phyloP scores from a whole-genome alignment of 2,888 invertebrate genomes.

The Brenthis daphne region DNA sequence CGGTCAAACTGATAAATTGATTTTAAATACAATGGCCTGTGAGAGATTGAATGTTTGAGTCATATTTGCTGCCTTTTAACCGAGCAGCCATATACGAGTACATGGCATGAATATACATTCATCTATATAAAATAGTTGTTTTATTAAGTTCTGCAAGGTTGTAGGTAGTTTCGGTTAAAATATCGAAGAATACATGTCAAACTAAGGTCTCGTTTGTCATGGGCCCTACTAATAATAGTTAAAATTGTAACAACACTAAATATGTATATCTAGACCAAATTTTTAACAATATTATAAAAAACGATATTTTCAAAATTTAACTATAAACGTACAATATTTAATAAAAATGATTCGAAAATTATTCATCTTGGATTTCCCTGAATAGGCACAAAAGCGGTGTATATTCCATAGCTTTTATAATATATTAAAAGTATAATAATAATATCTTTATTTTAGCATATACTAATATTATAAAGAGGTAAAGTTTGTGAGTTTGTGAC shows the following conservation, averaged over 20 bases:
- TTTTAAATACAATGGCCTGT: constrained; percentile 41
- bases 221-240: background rate
- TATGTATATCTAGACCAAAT: too few relatives aligned
- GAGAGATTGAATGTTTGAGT: constrained; percentile 27
- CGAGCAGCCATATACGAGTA: background rate
- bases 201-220: constrained; percentile 7
- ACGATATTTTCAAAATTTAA: too few relatives aligned
- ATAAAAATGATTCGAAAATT: background rate
- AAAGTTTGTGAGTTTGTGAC: too few relatives aligned
- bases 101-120: background rate
- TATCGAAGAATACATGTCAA: constrained; percentile 3
- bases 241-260: background rate
- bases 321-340: background rate
- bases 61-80: constrained; percentile 19
- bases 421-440: too few relatives aligned
- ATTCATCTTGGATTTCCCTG: constrained; percentile 2
- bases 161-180: constrained; percentile 6
- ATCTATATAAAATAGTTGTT: constrained; percentile 19
- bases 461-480: too few relatives aligned
- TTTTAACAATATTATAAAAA: too few relatives aligned
- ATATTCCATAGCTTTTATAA: too few relatives aligned
- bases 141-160: constrained; percentile 15
- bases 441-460: background rate
- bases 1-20: constrained; percentile 40
- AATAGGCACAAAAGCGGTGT: background rate